These are phyloP conservation scores for Argopecten irradians DNA, from an alignment of 1,140 invertebrate species.

Conservation along the genomic window DNA sequence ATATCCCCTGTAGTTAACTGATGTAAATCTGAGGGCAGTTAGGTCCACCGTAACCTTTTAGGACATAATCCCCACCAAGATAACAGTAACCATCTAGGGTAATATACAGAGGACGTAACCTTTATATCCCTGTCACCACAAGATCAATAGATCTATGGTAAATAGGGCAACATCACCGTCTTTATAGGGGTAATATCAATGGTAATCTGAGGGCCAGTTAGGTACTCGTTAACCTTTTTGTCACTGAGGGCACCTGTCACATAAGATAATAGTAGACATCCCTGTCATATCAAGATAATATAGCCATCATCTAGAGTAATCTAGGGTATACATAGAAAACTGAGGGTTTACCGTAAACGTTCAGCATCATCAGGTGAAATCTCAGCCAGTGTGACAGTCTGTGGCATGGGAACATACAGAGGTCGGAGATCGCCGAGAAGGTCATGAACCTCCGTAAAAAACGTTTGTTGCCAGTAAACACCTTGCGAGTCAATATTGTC, in stretches of 20 bases:
- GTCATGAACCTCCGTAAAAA: slow-evolving; percentile 29
- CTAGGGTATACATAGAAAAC: no score
- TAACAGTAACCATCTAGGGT: no score
- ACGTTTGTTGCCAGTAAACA: slow-evolving; percentile 37
- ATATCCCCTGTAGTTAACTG: no score
- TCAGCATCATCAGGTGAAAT: not conserved
- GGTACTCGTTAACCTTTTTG: slow-evolving; percentile 29
- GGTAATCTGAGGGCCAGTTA: slow-evolving; percentile 32
- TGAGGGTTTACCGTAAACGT: slow-evolving; percentile 3
- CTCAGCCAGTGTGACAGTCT: slow-evolving; percentile 32
- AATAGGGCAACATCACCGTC: not conserved
- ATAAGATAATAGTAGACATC: not conserved
- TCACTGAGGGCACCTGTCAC: slow-evolving; percentile 35
- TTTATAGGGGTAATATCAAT: not conserved
- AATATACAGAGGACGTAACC: no score
- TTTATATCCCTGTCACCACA: no score
- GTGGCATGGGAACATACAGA: slow-evolving; percentile 19
- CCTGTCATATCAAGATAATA: no score
- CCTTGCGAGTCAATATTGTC: slow-evolving; percentile 21
- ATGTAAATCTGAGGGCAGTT: no score
- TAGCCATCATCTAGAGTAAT: no score
- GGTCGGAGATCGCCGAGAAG: slow-evolving; percentile 1
- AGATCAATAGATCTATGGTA: no score
- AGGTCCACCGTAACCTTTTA: no score
- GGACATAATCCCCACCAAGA: no score